Conservation (phyloP, 2,797 vertebrate genomes). For the Pelobates cultripes region DNA sequence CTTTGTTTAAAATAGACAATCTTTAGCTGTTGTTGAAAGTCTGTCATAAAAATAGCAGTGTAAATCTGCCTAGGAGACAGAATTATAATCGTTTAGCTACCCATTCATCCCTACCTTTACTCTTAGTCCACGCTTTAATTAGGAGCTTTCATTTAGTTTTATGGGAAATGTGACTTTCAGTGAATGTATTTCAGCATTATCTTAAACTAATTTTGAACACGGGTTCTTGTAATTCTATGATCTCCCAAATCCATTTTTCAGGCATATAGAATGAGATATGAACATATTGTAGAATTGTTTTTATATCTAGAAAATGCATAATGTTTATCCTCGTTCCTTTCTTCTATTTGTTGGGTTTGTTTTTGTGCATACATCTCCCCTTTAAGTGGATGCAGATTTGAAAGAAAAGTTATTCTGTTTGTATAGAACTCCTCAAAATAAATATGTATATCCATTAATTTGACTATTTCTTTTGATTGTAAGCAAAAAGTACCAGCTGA, state of each 20-base stretch:
- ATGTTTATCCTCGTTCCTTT: background rate
- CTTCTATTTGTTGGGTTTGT: background rate
- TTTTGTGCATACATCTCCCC: background rate
- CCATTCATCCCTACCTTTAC: background rate
- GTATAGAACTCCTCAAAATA: background rate
- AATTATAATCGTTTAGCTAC: background rate
- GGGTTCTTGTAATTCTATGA: constrained; percentile 1
- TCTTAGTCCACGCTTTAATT: background rate
- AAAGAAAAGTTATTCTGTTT: background rate
- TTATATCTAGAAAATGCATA: background rate
- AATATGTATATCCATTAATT: background rate
- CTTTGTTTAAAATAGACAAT: background rate
- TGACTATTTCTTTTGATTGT: background rate
- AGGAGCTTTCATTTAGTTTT: constrained; percentile 11
- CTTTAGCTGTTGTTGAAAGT: constrained; percentile 2
- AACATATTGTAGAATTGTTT: constrained; percentile 1
- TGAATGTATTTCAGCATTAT: background rate
- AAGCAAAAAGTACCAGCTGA: constrained; percentile 2
- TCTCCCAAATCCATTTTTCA: background rate
- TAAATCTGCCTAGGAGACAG: constrained; percentile 13
- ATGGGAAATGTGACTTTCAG: background rate
- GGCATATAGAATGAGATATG: constrained; percentile 16
- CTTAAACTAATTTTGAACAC: background rate
- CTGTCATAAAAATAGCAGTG: background rate
- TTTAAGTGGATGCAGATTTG: background rate